Conservation (phyloP, 2,113 vertebrate genomes). For the Castor canadensis region DNA sequence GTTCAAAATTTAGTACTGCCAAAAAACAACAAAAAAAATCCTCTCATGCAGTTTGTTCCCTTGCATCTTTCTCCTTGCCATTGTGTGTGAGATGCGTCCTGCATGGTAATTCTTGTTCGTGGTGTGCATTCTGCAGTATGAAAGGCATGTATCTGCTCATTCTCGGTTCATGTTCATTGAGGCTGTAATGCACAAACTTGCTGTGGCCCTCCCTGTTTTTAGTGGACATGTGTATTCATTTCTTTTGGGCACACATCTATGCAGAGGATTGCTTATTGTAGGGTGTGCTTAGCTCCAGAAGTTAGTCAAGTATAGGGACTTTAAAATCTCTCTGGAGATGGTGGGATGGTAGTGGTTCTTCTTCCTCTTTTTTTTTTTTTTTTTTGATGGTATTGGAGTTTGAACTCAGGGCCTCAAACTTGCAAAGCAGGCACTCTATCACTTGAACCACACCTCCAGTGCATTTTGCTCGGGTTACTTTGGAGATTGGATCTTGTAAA, state of each 20-base stretch:
- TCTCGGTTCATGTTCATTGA: neutral
- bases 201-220: neutral
- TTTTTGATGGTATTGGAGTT: no score
- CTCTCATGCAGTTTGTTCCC: no score
- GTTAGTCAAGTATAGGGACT: neutral
- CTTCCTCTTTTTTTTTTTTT: no score
- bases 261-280: neutral
- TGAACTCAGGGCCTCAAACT: no score
- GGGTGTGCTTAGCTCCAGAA: neutral
- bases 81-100: no score
- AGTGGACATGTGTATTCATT: neutral
- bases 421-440: no score
- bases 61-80: neutral
- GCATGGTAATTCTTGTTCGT: accelerated
- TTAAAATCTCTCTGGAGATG: neutral
- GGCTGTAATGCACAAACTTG: neutral
- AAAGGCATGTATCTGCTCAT: neutral
- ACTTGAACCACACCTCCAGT: no score
- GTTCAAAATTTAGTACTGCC: no score
- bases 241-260: neutral
- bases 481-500: no score
- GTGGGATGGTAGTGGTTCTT: no score
- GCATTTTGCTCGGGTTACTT: no score
- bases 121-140: neutral
- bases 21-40: no score